Conservation (phyloP, 2,888 invertebrate species). For the Selenia dentaria region DNA sequence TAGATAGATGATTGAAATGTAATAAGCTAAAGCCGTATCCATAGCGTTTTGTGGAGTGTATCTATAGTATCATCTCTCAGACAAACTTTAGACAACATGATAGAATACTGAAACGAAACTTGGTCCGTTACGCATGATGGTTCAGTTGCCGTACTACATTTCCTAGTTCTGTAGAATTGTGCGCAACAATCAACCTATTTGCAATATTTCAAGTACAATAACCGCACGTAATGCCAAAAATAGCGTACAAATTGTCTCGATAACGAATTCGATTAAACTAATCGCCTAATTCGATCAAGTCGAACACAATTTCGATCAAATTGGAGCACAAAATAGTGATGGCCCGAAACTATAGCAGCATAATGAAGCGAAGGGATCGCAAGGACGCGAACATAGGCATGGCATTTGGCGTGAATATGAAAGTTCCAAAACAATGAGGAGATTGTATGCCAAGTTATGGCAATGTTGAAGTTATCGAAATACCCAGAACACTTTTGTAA, state of each 20-base stretch:
- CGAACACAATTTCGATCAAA: too few relatives aligned
- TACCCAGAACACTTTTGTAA: constrained; percentile 21
- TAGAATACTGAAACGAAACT: constrained; percentile 14
- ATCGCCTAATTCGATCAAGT: too few relatives aligned
- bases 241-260: constrained; percentile 15
- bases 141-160: constrained; percentile 36
- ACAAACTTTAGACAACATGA: constrained; percentile 13
- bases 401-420: constrained; percentile 33
- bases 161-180: constrained; percentile 33
- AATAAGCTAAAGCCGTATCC: too few relatives aligned
- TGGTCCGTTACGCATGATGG: constrained; percentile 40
- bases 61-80: too few relatives aligned
- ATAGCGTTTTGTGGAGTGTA: too few relatives aligned
- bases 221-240: constrained; percentile 11
- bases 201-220: constrained; percentile 20
- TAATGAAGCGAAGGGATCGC: constrained; percentile 26
- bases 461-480: constrained; percentile 24
- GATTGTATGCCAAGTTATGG: constrained; percentile 22
- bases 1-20: too few relatives aligned
- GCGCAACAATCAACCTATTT: constrained; percentile 21
- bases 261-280: too few relatives aligned
- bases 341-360: constrained; percentile 12
- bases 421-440: constrained; percentile 29
- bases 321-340: constrained; percentile 5
- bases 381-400: constrained; percentile 23